These are phyloP conservation scores for Embiotoca jacksoni DNA, from an alignment of 2,113 vertebrate species.

Conservation along the genomic window DNA sequence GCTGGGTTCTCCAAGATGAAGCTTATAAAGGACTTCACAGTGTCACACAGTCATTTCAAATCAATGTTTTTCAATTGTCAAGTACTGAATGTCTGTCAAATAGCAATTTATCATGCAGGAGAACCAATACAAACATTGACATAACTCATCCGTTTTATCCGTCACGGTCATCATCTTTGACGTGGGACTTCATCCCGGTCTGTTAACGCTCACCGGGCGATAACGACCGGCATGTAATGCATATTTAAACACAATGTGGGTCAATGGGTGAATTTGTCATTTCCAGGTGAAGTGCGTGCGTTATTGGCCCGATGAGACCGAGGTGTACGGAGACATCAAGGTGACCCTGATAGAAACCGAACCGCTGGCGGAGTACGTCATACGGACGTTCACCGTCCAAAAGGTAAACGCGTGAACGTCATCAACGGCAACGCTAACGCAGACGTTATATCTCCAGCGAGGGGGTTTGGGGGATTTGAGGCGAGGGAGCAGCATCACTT, in stretches of 20 bases:
- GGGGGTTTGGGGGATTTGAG: conserved; percentile 10
- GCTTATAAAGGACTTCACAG: not conserved
- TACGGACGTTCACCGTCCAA: conserved; percentile 96
- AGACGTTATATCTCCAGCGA: no score
- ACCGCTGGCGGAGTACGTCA: conserved; percentile 95
- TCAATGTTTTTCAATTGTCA: not conserved
- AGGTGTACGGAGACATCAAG: conserved; percentile 97
- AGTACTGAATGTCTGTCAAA: not conserved
- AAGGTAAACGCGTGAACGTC: conserved; percentile 85
- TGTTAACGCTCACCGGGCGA: not conserved
- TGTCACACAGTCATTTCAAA: not conserved
- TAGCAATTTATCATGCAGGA: not conserved
- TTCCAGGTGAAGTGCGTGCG: conserved; percentile 96
- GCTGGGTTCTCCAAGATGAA: not conserved
- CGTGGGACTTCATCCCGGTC: not conserved
- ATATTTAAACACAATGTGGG: conserved; percentile 1
- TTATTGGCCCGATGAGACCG: conserved; percentile 98
- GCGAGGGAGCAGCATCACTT: conserved; percentile 26
- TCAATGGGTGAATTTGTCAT: conserved; percentile 4
- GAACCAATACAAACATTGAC: not conserved
- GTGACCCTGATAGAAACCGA: conserved; percentile 97
- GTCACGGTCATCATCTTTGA: conserved; percentile 1
- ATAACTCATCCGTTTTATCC: not conserved
- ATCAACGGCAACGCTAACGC: no score
- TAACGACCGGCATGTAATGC: not conserved